Conservation (phyloP, 2,888 invertebrate species). For the Eledone cirrhosa region DNA sequence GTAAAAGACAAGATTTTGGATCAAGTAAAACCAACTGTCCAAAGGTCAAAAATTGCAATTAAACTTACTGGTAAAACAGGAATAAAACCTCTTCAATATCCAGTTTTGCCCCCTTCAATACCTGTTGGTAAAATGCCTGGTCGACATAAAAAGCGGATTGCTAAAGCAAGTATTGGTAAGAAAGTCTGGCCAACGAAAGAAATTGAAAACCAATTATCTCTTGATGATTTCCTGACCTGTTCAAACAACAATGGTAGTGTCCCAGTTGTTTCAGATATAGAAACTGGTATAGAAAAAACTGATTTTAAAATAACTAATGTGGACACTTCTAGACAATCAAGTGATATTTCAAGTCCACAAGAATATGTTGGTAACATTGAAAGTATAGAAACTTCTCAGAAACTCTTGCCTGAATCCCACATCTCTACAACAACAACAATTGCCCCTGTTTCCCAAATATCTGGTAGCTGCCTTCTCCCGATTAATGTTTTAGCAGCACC, state of each 20-base stretch:
- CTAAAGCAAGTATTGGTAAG: not conserved
- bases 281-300: not conserved
- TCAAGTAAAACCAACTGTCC: not conserved
- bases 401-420: no score
- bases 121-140: conserved; percentile 29
- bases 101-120: conserved; percentile 34
- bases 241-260: conserved; percentile 40
- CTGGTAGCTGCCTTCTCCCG: no score
- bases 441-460: no score
- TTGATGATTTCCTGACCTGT: conserved; percentile 44
- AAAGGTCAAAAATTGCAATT: conserved; percentile 33
- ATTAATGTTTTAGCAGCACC: no score
- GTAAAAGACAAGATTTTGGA: not conserved
- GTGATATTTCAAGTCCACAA: not conserved
- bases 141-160: not conserved
- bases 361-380: not conserved
- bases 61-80: conserved; percentile 37
- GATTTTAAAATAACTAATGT: not conserved
- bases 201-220: conserved; percentile 35
- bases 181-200: conserved; percentile 32
- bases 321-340: not conserved
- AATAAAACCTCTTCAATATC: conserved; percentile 32
- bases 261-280: conserved; percentile 37
- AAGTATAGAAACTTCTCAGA: conserved; percentile 1
- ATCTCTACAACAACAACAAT: no score